Evolutionary conservation across 2,797 vertebrate genomes (phyloP).

Genomic region (Notolabrus celidotus): DNA sequence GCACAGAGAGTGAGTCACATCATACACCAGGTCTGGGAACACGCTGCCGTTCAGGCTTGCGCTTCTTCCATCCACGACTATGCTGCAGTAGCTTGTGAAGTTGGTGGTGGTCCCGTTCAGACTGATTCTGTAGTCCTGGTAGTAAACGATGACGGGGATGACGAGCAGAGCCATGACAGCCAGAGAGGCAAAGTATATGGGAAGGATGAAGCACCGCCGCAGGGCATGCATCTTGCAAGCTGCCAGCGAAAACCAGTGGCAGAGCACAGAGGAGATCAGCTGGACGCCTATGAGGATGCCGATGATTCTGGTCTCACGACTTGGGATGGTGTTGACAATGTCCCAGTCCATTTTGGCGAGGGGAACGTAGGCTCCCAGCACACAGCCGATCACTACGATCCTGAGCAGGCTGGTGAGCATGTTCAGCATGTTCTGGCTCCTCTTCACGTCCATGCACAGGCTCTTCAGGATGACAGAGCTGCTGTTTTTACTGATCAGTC

Average conservation of each 20-base stretch:
- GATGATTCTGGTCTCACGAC: constrained; percentile 41
- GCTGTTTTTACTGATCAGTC: constrained; percentile 48
- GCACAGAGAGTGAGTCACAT: constrained; percentile 66
- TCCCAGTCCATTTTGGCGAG: constrained; percentile 68
- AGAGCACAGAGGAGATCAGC: constrained; percentile 77
- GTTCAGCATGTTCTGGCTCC: constrained; percentile 65
- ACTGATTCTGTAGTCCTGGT: constrained; percentile 32
- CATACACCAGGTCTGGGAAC: constrained; percentile 55
- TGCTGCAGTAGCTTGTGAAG: constrained; percentile 61
- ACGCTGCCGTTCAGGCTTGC: not conserved
- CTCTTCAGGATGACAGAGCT: constrained; percentile 38
- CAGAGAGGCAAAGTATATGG: constrained; percentile 76
- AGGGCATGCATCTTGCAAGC: constrained; percentile 85
- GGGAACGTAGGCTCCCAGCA: constrained; percentile 72
- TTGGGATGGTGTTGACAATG: constrained; percentile 28
- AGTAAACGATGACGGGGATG: constrained; percentile 50
- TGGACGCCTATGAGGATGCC: constrained; percentile 73
- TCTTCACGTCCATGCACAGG: constrained; percentile 59
- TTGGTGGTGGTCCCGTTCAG: constrained; percentile 33
- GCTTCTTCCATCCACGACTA: constrained; percentile 23
- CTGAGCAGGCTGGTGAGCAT: constrained; percentile 75
- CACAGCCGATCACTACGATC: constrained; percentile 70
- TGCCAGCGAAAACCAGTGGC: constrained; percentile 78
- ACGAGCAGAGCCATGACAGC: constrained; percentile 65
- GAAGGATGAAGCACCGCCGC: constrained; percentile 76